Percentiles rank a stretch among this genome's conserved stretches.
Evolutionary conservation across 2,797 vertebrate species (phyloP).

Genomic region (Mormyrops boulengeri): DNA sequence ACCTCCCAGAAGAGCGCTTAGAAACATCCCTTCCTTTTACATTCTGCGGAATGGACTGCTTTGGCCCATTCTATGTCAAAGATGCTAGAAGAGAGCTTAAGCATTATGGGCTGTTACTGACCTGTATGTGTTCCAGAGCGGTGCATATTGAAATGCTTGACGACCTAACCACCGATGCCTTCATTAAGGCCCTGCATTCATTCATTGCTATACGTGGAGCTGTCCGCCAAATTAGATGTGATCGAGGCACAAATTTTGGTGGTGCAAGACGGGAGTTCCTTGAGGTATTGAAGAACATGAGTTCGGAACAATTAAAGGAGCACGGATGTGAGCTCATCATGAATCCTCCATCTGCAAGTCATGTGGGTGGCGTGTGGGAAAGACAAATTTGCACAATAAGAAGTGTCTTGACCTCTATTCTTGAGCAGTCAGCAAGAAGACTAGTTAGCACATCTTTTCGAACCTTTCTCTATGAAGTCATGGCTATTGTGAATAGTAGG

Average conservation of each 20-base stretch:
- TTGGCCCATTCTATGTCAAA: conserved; percentile 27
- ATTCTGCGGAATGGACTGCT: conserved; percentile 16
- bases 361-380: conserved; percentile 23
- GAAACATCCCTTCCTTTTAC: conserved; percentile 26
- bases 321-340: not conserved
- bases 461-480: conserved; percentile 24
- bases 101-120: conserved; percentile 19
- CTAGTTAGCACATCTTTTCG: conserved; percentile 22
- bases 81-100: conserved; percentile 20
- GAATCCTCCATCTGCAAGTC: conserved; percentile 17
- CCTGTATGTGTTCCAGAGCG: not conserved
- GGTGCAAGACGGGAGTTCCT: conserved; percentile 13
- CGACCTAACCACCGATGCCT: conserved; percentile 17
- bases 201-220: conserved; percentile 22
- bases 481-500: conserved; percentile 26
- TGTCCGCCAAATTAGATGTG: conserved; percentile 18
- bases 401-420: conserved; percentile 17
- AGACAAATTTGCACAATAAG: conserved; percentile 20
- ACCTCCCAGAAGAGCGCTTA: conserved; percentile 15
- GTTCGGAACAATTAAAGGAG: not conserved
- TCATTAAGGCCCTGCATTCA: conserved; percentile 24
- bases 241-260: conserved; percentile 29
- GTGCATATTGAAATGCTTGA: conserved; percentile 24
- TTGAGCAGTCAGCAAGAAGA: conserved; percentile 19
- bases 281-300: conserved; percentile 16